Evolutionary conservation across 2,797 vertebrate genomes (phyloP).

Genomic region (Molothrus aeneus): DNA sequence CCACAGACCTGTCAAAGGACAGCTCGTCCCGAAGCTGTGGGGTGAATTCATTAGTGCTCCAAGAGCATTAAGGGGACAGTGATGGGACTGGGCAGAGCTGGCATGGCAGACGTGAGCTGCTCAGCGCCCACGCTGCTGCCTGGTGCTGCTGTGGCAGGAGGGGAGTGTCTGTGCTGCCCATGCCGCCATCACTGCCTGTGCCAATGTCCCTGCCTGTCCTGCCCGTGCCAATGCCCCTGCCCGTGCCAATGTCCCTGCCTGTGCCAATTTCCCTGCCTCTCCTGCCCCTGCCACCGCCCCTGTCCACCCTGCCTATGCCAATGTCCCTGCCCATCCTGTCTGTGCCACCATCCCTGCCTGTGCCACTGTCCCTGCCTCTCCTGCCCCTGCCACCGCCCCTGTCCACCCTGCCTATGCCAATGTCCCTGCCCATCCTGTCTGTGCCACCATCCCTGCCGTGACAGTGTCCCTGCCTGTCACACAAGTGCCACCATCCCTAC

Average conservation of each 20-base stretch:
- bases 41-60: background rate
- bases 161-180: background rate
- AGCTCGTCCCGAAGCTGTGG: background rate
- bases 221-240: accelerated
- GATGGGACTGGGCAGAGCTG: background rate
- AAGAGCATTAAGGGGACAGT: background rate
- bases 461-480: background rate
- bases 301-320: background rate
- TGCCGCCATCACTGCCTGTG: background rate
- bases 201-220: background rate
- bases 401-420: accelerated
- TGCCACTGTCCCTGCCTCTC: background rate
- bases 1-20: background rate
- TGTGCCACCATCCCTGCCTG: background rate
- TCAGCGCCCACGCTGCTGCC: background rate
- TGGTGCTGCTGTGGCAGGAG: background rate
- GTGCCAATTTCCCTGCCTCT: background rate
- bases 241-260: background rate
- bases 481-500: too few species aligned
- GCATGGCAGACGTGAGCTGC: background rate
- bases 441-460: background rate
- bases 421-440: background rate
- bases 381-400: too few species aligned
- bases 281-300: background rate
- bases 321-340: too few species aligned